Evolutionary conservation across 2,888 invertebrate species (phyloP), one percentile per base, ranked within the genome.

Genomic region (Hesperia comma): DNA sequence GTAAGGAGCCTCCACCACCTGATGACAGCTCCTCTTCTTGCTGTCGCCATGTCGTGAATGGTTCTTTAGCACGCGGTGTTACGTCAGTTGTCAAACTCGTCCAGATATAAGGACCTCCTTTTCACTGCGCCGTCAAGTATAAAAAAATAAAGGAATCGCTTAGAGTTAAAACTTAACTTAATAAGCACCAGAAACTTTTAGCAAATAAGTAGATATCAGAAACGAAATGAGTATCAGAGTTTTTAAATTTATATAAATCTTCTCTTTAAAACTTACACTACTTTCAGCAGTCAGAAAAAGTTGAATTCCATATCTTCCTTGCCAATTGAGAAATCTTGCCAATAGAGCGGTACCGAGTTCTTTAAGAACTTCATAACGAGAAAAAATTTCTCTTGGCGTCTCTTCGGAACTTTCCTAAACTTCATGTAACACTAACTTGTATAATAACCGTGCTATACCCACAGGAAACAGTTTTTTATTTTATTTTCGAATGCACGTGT

Each of bases 341-440:
- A 67, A 67, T 61, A 67, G 66, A 56, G 61, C 32, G 61, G 67
- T 67, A 67, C 67, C 32, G 56, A 67, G 61, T 67, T 67, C 49
- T 61, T 67, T 61, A 67, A 67, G 56, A 67, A 67, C 67, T 67
- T 67, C 61, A 61, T 61, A 67, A 67, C 67, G 67, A 67, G 67
- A 67, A 67, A 67, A 67, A 67, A 67, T 61, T 67, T 55, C 61
- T 49, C 40, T 17, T 37, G 43, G 19, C 55, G 56, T 67, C 49
- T 61, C 60, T 41, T 60, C 55, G 37, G 46, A 54, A 60, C 54
- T 66, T 66, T 61, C 55, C 54, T 66, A 66, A 66, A 61, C 32
- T 66, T 66, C 66, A 55, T 55, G 53, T 66, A 46, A 66, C 66
- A 61, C 46, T 61, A 66, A 60, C 60, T 61, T 66, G 19, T 12